These are phyloP conservation scores for Candoia aspera DNA, from an alignment of 2,113 vertebrate species.

Conservation along the genomic window DNA sequence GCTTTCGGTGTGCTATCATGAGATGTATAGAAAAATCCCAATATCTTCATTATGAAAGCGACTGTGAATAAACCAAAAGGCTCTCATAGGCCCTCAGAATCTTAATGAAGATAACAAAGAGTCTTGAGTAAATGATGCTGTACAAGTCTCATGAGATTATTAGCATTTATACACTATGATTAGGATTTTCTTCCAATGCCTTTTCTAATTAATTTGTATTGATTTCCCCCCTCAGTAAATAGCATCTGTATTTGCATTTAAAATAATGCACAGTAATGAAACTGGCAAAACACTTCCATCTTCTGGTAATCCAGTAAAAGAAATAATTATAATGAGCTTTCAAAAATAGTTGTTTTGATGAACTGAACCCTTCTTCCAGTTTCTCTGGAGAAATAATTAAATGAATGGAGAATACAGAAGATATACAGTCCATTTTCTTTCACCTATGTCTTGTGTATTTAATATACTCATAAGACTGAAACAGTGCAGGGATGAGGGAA, in stretches of 20 bases:
- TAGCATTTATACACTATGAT: not conserved
- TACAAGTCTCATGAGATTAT: not conserved
- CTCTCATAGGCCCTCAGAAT: rapidly evolving
- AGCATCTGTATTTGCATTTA: conserved; percentile 3
- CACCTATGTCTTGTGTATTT: not conserved
- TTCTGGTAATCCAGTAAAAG: conserved; percentile 15
- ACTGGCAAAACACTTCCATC: not conserved
- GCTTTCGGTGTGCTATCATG: not conserved
- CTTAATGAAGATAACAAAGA: not conserved
- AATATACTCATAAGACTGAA: not conserved
- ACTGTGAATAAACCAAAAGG: not conserved
- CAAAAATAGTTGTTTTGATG: rapidly evolving
- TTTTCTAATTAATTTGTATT: conserved; percentile 26
- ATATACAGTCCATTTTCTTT: not conserved
- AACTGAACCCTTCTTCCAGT: not conserved
- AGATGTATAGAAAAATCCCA: not conserved
- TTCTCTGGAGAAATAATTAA: not conserved
- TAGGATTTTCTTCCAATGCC: not conserved
- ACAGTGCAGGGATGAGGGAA: not conserved
- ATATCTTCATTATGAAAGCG: conserved; percentile 2
- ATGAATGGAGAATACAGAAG: not conserved
- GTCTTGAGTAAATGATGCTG: not conserved
- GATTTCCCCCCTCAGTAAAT: not conserved
- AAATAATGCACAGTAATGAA: not conserved
- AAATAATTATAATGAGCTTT: not conserved